A percentile compares a stretch with the other conserved stretches of the same genome.
phyloP scores from a whole-genome alignment of 2,113 vertebrate species.

The Alligator sinensis region DNA sequence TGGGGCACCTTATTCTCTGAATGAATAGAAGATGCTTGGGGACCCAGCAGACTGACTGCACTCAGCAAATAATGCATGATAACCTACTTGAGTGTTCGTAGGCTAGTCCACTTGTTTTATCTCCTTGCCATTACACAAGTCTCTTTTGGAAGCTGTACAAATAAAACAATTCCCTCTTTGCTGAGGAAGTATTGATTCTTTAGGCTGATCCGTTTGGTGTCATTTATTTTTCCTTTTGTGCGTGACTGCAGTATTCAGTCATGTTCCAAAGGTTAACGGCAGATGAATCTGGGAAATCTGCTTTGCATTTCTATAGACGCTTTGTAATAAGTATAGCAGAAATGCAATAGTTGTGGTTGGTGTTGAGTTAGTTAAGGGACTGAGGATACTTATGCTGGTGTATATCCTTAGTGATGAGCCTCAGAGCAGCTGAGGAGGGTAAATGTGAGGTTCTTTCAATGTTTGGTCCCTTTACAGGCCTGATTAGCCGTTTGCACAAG shows the following conservation, averaged over 20 bases:
- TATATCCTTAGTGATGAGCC: not conserved
- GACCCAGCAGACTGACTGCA: not conserved
- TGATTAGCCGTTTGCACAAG: not conserved
- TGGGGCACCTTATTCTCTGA: not conserved
- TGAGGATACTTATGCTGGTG: not conserved
- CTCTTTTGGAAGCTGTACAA: not conserved
- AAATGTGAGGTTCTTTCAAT: not conserved
- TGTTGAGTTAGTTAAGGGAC: not conserved
- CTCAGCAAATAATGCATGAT: not conserved
- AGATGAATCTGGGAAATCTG: not conserved
- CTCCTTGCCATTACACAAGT: not conserved
- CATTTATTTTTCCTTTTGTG: not conserved
- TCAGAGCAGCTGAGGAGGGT: not conserved
- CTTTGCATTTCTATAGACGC: not conserved
- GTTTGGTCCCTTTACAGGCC: not conserved
- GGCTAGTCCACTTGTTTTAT: not conserved
- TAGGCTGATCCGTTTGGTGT: not conserved
- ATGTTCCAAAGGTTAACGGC: not conserved
- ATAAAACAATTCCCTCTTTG: not conserved
- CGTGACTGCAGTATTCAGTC: not conserved
- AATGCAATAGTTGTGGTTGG: not conserved
- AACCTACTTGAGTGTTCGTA: not conserved
- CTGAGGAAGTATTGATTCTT: not conserved
- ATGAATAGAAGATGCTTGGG: not conserved
- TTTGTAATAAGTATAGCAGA: not conserved